Base-by-base conservation (phyloP, 2,113 vertebrate species). In the Sinosuthora webbiana region DNA sequence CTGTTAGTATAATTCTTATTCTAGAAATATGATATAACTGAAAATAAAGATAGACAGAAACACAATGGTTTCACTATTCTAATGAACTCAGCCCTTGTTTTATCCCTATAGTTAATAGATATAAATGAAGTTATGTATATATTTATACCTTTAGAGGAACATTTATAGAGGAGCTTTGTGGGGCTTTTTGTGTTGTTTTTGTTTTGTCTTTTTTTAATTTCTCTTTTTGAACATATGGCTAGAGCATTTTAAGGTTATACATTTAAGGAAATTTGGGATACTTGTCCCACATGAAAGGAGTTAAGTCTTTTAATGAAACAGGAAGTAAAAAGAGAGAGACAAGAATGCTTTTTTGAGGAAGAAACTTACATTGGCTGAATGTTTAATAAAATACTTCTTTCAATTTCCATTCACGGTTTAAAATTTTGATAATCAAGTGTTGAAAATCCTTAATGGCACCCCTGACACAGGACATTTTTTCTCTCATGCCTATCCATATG, bases 101-200 rank as follows among this genome's bases (percentile, higher is more conserved):
- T 60, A 62, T 33, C 10, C 7, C 13, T 42, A 23, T 5, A 30
- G 2, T 41, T 53, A 23, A 31, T 27, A 53, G 11, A 9, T 41
- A 20, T 4, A 45, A 45, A 33, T 27, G 5, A 50, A 37, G 8
- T 30, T 28, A 15, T 49, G 16, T 19, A 19, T 20, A 41, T 13
- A 15, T 2, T 23, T 30, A 13, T 44, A 9, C 3, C 2, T 47
- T 74, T 35, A 79, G 9, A 83, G 5, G 0, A 80, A 3, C 6
- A 80, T 10, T 4, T 45, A 6, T 11, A 39, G 10, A 77, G 1
- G 1, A 3, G 18, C 22, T n/a, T 65, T 65, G 19, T 12, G 3
- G 7, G 0, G 0, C 15, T 31, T 35, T 8, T 3, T 1, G 0
- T 9, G 59, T 71, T 50, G 13, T 2, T 83, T 62, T 33, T 47